Base-by-base conservation (phyloP, 1,140 invertebrate genomes). In the Drosophila lini region DNA sequence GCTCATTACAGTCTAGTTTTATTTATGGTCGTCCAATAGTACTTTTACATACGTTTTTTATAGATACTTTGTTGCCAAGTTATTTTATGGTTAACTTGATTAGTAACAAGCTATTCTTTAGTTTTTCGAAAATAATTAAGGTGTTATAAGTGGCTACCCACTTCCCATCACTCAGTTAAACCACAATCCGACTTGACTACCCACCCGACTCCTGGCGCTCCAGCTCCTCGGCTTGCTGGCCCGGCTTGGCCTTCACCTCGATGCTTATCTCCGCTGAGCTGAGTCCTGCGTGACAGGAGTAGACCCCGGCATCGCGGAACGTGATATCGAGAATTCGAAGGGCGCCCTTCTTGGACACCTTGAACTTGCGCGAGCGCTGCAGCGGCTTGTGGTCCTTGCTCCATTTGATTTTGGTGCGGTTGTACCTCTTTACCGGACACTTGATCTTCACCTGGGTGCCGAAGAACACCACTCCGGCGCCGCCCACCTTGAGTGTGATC, bases 401-500 rank as follows among this genome's bases (percentile, higher is more conserved):
- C 97, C 97, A 97, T 78, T 95, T 94, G 63, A 98, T 97, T 91
- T 95, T 96, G 86, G 94, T 97, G 91, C 94, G 95, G 94, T 95
- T 96, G 81, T 95, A 95, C 40, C 95, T 95, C 83, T 97, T 97
- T 8, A 97, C 97, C 0, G 97, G 97, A 90, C 97, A 98, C 88
- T 97, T 96, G 68, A 98, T 97, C 92, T 97, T 98, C 48, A 98
- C 94, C 81, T 96, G 96, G 0, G 97, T 97, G 41, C 97, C 97
- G 76, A 95, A 94, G 92, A 96, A 98, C 36, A 98, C 95, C 1
- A 95, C 96, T 0, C 97, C 97, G 7, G 95, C 95, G 0, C 97
- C 97, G 1, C 97, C 97, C 8, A 98, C 96, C 92, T 96, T 97
- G 0, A 98, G 92, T 3, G 95, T 95, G 22, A 95, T 94, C 90